Percentiles rank a stretch among this genome's conserved stretches.
Conservation (phyloP, 2,797 vertebrate species). For the Lagocephalus sceleratus region DNA sequence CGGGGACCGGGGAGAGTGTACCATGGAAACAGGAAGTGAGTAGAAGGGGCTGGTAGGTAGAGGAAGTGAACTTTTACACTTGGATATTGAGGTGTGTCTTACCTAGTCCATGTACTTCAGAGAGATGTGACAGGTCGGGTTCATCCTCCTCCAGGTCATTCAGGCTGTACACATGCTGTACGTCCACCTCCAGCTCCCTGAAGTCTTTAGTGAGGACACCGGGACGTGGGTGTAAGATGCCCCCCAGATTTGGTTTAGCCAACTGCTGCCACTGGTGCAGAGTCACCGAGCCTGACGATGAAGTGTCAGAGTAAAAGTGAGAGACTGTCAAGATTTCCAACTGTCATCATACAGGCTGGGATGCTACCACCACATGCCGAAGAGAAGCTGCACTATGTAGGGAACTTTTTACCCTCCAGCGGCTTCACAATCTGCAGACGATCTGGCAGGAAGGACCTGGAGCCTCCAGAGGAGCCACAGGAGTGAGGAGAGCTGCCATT, state of each 20-base stretch:
- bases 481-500: conserved; percentile 80
- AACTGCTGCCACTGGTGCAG: conserved; percentile 90
- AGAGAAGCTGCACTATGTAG: not conserved
- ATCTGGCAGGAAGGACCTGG: conserved; percentile 81
- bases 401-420: conserved; percentile 79
- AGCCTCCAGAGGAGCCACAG: conserved; percentile 76
- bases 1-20: not conserved
- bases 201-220: conserved; percentile 89
- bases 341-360: no score
- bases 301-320: conserved; percentile 1
- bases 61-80: no score
- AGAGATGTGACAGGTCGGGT: conserved; percentile 65
- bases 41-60: not conserved
- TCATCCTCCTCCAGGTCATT: conserved; percentile 89
- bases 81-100: conserved; percentile 28
- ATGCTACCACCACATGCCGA: no score
- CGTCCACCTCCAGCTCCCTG: conserved; percentile 81
- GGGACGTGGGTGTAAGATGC: conserved; percentile 81
- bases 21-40: not conserved
- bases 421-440: conserved; percentile 89
- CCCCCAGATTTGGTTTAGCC: conserved; percentile 82
- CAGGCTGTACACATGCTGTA: conserved; percentile 85
- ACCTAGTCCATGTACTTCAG: conserved; percentile 70
- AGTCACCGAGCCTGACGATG: conserved; percentile 78
- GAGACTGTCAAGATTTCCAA: not conserved